A percentile compares a stretch with the other conserved stretches of the same genome.
These are phyloP conservation scores for Sinocyclocheilus rhinocerous DNA, from an alignment of 2,113 vertebrate species.

Conservation along the genomic window DNA sequence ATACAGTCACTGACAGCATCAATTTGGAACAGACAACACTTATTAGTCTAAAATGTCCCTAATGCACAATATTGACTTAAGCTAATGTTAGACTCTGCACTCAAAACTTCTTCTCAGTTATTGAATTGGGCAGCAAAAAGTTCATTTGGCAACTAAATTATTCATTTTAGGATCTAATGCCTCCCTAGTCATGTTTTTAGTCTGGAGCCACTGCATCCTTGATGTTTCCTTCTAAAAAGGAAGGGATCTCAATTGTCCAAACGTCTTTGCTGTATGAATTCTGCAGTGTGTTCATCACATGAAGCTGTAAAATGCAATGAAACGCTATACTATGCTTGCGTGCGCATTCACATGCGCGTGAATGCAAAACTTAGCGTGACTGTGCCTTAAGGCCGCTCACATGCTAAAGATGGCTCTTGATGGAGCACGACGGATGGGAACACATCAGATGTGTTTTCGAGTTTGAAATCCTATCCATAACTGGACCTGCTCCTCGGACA, in stretches of 20 bases:
- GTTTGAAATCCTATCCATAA: no score
- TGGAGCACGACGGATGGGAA: no score
- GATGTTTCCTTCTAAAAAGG: background rate
- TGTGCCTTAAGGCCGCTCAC: no score
- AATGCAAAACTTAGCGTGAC: slow-evolving; percentile 1
- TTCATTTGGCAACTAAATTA: background rate
- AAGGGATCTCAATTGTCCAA: background rate
- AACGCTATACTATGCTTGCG: background rate
- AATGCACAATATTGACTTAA: background rate
- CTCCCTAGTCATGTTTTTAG: background rate
- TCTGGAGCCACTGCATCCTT: background rate
- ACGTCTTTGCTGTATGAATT: background rate
- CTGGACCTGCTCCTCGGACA: no score
- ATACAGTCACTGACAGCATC: no score
- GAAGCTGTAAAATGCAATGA: background rate
- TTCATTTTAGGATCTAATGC: background rate
- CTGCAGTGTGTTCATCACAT: background rate
- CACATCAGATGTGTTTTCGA: no score
- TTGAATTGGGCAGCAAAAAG: background rate
- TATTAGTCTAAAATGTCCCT: background rate
- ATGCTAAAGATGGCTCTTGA: no score
- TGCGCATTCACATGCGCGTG: background rate
- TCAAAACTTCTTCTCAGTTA: background rate
- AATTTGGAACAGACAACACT: background rate
- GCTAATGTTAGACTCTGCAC: background rate